Conservation (phyloP, 2,888 invertebrate species). For the Laspeyria flexula region DNA sequence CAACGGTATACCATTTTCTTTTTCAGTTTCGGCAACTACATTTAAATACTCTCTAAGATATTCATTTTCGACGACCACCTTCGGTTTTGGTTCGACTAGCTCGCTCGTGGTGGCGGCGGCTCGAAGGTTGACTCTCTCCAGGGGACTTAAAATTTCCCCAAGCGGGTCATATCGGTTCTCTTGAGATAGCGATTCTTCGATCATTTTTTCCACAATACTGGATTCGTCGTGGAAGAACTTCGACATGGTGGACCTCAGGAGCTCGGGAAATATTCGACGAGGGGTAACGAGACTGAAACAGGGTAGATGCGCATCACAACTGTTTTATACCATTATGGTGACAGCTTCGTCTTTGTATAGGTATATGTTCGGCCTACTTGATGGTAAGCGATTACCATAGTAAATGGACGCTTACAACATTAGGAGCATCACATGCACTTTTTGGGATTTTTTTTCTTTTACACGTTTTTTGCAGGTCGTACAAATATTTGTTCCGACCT, state of each 20-base stretch:
- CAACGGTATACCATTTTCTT: conserved; percentile 49
- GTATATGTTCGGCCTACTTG: too few species aligned
- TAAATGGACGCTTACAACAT: too few species aligned
- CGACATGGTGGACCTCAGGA: conserved; percentile 46
- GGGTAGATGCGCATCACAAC: background rate
- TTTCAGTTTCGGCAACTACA: conserved; percentile 46
- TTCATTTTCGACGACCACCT: conserved; percentile 40
- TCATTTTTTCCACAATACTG: conserved; percentile 54
- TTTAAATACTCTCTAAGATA: conserved; percentile 62
- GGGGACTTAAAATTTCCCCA: conserved; percentile 56
- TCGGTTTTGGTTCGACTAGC: conserved; percentile 42
- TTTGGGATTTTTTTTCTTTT: too few species aligned
- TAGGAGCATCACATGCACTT: too few species aligned
- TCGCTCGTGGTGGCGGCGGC: conserved; percentile 51
- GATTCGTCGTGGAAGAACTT: conserved; percentile 54
- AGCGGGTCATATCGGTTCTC: conserved; percentile 57
- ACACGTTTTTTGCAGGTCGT: too few species aligned
- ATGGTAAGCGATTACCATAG: too few species aligned
- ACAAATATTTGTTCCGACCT: too few species aligned
- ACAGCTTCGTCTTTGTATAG: too few species aligned
- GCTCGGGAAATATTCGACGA: conserved; percentile 46
- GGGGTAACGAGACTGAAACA: conserved; percentile 17
- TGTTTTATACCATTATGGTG: too few species aligned
- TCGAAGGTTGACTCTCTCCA: conserved; percentile 56
- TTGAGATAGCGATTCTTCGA: conserved; percentile 60